These are phyloP conservation scores for Plebejus melissa DNA, from an alignment of 2,888 invertebrate species.

Conservation along the genomic window DNA sequence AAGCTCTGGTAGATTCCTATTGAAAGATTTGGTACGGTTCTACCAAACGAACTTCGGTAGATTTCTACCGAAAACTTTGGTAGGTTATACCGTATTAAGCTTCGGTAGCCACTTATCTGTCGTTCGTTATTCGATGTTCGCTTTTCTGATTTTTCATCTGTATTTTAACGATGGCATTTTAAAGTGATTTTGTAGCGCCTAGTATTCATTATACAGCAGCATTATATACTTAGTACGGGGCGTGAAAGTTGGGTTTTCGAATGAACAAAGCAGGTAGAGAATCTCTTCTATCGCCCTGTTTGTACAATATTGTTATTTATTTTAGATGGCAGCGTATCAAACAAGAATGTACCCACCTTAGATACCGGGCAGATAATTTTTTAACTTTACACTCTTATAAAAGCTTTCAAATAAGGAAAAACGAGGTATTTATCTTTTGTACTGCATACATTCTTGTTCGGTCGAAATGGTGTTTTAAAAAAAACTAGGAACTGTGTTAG, in stretches of 20 bases:
- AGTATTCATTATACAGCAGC: neutral
- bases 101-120: neutral
- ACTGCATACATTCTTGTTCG: neutral
- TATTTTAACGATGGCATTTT: slow-evolving; percentile 2
- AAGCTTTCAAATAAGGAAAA: neutral
- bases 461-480: neutral
- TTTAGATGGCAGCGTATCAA: neutral
- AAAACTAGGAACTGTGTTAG: neutral
- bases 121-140: neutral
- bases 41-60: neutral
- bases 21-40: neutral
- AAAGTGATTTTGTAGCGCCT: neutral
- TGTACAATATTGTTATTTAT: slow-evolving; percentile 1
- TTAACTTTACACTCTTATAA: neutral
- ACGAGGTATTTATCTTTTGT: neutral
- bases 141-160: neutral
- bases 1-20: slow-evolving; percentile 82
- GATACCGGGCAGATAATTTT: neutral
- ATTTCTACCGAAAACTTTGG: neutral
- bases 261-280: neutral
- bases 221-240: neutral
- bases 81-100: neutral
- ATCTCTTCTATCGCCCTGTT: neutral
- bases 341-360: neutral
- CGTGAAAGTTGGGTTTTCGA: neutral